Conservation (phyloP, 2,888 invertebrate genomes). For the Parnassius mnemosyne region DNA sequence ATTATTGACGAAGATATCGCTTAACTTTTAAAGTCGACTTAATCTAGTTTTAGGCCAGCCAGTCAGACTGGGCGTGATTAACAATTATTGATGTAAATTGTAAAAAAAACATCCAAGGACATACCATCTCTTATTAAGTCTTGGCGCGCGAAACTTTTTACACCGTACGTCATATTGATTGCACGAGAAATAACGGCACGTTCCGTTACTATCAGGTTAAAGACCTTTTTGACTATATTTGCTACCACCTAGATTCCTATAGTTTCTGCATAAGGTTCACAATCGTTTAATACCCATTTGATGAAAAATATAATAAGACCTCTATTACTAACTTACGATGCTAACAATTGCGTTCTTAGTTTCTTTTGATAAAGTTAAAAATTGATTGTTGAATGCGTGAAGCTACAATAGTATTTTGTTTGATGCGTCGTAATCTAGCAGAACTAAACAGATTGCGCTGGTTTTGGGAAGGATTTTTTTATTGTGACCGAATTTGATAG, state of each 20-base stretch:
- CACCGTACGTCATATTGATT: slow-evolving; percentile 47
- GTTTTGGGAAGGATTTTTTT: slow-evolving; percentile 12
- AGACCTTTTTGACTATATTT: slow-evolving; percentile 37
- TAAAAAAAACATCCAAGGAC: slow-evolving; percentile 31
- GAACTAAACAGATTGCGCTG: slow-evolving; percentile 23
- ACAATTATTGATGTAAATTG: slow-evolving; percentile 13
- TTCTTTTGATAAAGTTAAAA: slow-evolving; percentile 11
- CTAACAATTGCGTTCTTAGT: slow-evolving; percentile 8
- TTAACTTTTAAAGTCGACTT: no score
- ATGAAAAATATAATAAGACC: slow-evolving; percentile 2
- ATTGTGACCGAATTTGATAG: slow-evolving; percentile 18
- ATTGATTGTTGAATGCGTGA: neutral
- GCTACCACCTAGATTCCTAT: slow-evolving; percentile 8
- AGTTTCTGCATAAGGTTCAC: slow-evolving; percentile 14
- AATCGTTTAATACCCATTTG: slow-evolving; percentile 6
- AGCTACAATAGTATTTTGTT: slow-evolving; percentile 4
- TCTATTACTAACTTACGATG: slow-evolving; percentile 3
- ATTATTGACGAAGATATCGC: no score
- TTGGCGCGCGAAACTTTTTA: slow-evolving; percentile 35
- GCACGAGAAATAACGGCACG: slow-evolving; percentile 53
- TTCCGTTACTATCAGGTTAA: slow-evolving; percentile 46
- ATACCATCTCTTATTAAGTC: slow-evolving; percentile 26
- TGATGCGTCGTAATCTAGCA: slow-evolving; percentile 18
- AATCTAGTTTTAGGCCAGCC: no score
- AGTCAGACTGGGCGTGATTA: slow-evolving; percentile 4